Conservation (phyloP, 1,140 invertebrate species). For the Pogonus chalceus region DNA sequence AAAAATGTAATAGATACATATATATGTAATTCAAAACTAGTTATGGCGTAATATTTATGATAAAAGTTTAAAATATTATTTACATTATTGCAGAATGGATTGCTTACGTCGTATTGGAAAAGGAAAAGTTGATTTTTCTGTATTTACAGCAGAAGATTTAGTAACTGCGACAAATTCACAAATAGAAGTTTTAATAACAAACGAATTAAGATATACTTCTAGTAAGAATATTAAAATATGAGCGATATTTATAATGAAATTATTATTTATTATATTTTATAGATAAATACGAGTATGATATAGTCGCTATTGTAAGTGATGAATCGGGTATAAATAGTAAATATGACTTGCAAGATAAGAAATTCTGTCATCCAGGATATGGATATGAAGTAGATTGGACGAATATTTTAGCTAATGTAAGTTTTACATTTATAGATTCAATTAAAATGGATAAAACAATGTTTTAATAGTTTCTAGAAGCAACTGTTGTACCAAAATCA, state of each 20-base stretch:
- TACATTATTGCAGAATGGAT: slow-evolving; percentile 46
- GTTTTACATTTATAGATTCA: slow-evolving; percentile 15
- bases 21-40: neutral
- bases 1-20: neutral
- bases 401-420: slow-evolving; percentile 53
- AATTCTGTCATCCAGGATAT: slow-evolving; percentile 66
- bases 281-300: slow-evolving; percentile 50
- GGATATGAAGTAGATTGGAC: slow-evolving; percentile 55
- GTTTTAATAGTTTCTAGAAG: slow-evolving; percentile 56
- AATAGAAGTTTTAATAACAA: slow-evolving; percentile 55
- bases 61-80: neutral
- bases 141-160: slow-evolving; percentile 72
- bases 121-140: slow-evolving; percentile 68
- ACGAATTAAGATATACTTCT: slow-evolving; percentile 48
- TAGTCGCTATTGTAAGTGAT: slow-evolving; percentile 61
- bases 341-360: slow-evolving; percentile 52
- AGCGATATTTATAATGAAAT: slow-evolving; percentile 5
- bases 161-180: slow-evolving; percentile 57
- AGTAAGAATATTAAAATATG: slow-evolving; percentile 28
- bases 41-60: neutral
- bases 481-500: slow-evolving; percentile 50
- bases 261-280: slow-evolving; percentile 20
- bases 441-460: slow-evolving; percentile 2
- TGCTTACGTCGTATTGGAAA: slow-evolving; percentile 64
- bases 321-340: slow-evolving; percentile 41